These are phyloP conservation scores for Plagodis pulveraria DNA, from an alignment of 2,888 invertebrate species.

Conservation along the genomic window DNA sequence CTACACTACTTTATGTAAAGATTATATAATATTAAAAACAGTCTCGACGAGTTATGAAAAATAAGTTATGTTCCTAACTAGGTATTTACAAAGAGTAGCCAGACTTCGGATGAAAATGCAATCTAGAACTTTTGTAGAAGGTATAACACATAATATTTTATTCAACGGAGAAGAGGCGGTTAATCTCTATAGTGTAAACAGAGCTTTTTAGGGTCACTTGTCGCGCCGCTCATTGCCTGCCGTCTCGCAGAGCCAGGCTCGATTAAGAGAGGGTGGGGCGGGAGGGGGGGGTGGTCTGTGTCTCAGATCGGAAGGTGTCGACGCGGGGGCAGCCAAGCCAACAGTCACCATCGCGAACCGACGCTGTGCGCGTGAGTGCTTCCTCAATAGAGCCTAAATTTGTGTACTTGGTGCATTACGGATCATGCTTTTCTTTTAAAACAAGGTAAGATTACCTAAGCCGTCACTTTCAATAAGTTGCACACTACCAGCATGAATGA, in stretches of 20 bases:
- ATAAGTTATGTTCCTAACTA: too few relatives aligned
- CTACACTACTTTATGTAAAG: too few relatives aligned
- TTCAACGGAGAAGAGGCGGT: too few relatives aligned
- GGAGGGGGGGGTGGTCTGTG: conserved; percentile 9
- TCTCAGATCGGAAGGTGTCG: conserved; percentile 15
- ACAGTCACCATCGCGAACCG: conserved; percentile 28
- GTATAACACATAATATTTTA: too few relatives aligned
- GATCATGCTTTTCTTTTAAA: conserved; percentile 27
- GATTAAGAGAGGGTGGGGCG: background rate
- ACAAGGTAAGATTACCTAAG: conserved; percentile 26
- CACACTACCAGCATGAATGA: background rate
- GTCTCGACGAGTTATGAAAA: too few relatives aligned
- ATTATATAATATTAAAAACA: too few relatives aligned
- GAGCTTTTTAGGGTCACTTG: background rate
- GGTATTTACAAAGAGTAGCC: too few relatives aligned
- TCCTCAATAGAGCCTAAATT: conserved; percentile 33
- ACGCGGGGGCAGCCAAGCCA: conserved; percentile 3
- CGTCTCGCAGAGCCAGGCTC: conserved; percentile 3
- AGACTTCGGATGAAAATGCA: too few relatives aligned
- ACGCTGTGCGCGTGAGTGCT: conserved; percentile 31
- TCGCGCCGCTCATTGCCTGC: conserved; percentile 20
- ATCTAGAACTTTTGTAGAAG: too few relatives aligned
- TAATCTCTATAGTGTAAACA: too few relatives aligned
- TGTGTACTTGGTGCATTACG: conserved; percentile 22
- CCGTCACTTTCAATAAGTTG: conserved; percentile 1